Conservation (phyloP, 1,140 invertebrate genomes). For the Apis cerana region DNA sequence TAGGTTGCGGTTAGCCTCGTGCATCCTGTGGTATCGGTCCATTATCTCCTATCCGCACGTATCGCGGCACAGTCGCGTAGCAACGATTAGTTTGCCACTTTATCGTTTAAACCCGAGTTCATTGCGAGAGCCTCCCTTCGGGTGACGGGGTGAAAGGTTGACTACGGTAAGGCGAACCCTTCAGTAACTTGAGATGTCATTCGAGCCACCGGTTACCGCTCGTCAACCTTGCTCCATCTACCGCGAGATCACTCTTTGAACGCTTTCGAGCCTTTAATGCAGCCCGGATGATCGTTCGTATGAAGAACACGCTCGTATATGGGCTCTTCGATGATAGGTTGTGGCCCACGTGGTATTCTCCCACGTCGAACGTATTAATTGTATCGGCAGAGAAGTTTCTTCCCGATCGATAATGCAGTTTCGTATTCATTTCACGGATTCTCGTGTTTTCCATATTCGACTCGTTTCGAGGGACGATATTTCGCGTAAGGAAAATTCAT, state of each 20-base stretch:
- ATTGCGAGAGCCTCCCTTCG: slow-evolving; percentile 11
- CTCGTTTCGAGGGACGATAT: not conserved
- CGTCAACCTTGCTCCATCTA: slow-evolving; percentile 6
- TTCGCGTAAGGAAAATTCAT: not conserved
- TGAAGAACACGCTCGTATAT: too few species aligned
- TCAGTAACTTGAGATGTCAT: slow-evolving; percentile 59
- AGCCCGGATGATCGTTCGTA: not conserved
- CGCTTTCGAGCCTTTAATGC: slow-evolving; percentile 21
- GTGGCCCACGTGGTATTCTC: not conserved
- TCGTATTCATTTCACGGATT: too few species aligned
- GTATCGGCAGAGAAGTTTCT: not conserved
- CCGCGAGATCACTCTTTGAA: slow-evolving; percentile 12
- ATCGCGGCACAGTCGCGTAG: slow-evolving; percentile 41
- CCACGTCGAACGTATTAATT: not conserved
- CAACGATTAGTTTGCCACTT: slow-evolving; percentile 60
- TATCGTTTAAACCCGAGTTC: slow-evolving; percentile 54
- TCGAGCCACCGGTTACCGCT: slow-evolving; percentile 60
- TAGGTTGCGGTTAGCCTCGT: slow-evolving; percentile 29
- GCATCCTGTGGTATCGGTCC: slow-evolving; percentile 51
- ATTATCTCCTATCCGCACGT: slow-evolving; percentile 58
- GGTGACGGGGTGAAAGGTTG: slow-evolving; percentile 52
- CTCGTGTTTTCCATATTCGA: not conserved
- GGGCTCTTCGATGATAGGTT: not conserved
- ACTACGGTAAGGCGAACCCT: slow-evolving; percentile 50
- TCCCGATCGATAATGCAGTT: too few species aligned